These are phyloP conservation scores for Callimico goeldii DNA, from an alignment of 2,797 vertebrate species.

Conservation along the genomic window DNA sequence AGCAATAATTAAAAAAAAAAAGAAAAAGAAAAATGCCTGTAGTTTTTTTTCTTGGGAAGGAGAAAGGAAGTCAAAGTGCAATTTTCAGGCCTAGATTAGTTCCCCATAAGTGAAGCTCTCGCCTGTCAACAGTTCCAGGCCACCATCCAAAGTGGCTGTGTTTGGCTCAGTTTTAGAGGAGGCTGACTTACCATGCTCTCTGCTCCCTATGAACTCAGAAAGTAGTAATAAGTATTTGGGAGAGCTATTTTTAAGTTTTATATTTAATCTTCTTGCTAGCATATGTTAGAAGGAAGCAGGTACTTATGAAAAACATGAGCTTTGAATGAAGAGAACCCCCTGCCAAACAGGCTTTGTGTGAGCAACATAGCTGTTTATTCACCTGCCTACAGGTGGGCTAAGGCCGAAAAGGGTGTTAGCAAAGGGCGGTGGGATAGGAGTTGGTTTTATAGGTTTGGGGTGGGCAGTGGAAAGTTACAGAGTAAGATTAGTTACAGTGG, in stretches of 20 bases:
- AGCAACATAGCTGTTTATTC: no score
- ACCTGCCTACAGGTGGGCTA: no score
- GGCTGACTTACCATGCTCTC: neutral
- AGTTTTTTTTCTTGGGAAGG: neutral
- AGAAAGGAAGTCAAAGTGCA: neutral
- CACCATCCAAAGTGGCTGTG: neutral
- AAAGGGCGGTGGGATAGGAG: no score
- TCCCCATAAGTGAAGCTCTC: neutral
- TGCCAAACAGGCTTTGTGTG: no score
- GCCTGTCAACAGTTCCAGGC: neutral
- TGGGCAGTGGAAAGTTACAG: no score
- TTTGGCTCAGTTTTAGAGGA: neutral
- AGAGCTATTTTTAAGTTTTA: neutral
- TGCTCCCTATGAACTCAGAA: neutral
- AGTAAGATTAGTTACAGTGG: no score
- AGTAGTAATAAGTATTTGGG: neutral
- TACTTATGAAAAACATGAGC: neutral
- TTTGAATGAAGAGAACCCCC: no score
- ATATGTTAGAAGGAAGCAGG: neutral
- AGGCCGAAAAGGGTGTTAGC: no score
- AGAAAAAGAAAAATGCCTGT: neutral
- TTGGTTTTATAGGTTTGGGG: no score
- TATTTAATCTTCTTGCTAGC: conserved; percentile 2
- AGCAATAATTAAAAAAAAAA: no score
- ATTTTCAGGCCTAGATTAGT: neutral